phyloP scores from a whole-genome alignment of 2,113 vertebrate species.

The Engystomops pustulosus region DNA sequence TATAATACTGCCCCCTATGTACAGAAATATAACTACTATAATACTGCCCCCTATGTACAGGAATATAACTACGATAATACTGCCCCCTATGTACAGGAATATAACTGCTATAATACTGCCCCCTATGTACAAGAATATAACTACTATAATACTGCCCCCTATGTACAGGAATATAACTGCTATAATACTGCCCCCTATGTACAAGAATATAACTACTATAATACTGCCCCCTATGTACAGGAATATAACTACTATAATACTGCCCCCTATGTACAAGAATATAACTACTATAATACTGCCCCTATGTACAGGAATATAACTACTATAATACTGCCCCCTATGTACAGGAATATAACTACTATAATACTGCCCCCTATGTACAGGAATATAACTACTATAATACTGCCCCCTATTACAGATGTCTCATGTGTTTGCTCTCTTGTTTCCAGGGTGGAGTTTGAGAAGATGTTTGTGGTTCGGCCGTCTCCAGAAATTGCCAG shows the following conservation, averaged over 20 bases:
- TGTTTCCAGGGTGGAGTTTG: constrained; percentile 82
- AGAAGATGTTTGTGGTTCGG: constrained; percentile 86
- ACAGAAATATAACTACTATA: constrained; percentile 7
- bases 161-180: background rate
- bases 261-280: constrained; percentile 7
- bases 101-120: constrained; percentile 6
- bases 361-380: constrained; percentile 3
- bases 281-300: constrained; percentile 10
- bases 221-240: background rate
- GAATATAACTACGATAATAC: constrained; percentile 15
- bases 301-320: constrained; percentile 1
- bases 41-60: background rate
- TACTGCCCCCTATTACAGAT: constrained; percentile 5
- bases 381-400: constrained; percentile 14
- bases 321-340: background rate
- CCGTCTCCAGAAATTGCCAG: constrained; percentile 81
- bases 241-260: constrained; percentile 18
- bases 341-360: background rate
- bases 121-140: constrained; percentile 4
- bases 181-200: constrained; percentile 3
- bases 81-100: constrained; percentile 3
- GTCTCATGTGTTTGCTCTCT: no score
- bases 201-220: constrained; percentile 12
- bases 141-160: background rate
- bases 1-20: constrained; percentile 3